These are phyloP conservation scores for Gephyroberyx darwinii DNA, from an alignment of 2,797 vertebrate species.

Conservation along the genomic window DNA sequence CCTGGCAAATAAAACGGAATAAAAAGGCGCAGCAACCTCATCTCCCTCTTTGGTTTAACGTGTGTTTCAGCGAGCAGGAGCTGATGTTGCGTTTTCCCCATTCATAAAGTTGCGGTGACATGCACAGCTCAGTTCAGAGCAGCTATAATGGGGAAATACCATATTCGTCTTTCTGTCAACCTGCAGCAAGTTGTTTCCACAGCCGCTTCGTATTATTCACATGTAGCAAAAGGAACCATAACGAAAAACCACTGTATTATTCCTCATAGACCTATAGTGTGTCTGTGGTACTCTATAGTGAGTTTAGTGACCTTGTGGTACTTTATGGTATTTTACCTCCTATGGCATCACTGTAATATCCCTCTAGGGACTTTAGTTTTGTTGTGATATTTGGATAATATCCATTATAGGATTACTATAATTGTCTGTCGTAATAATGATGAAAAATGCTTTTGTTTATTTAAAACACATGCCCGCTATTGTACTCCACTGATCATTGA, in stretches of 20 bases:
- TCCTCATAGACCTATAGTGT: neutral
- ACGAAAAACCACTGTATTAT: neutral
- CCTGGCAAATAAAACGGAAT: constrained; percentile 19
- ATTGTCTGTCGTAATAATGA: no score
- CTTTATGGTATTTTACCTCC: neutral
- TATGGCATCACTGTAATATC: no score
- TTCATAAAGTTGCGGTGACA: constrained; percentile 73
- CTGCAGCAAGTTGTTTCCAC: neutral
- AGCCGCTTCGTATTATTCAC: neutral
- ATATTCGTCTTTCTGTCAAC: constrained; percentile 14
- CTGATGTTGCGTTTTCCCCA: constrained; percentile 61
- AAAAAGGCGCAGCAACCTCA: neutral
- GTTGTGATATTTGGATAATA: neutral
- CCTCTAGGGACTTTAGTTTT: neutral
- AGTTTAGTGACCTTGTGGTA: neutral
- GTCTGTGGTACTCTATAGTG: neutral
- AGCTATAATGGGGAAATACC: constrained; percentile 26
- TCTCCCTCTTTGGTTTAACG: constrained; percentile 14
- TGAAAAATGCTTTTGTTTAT: neutral
- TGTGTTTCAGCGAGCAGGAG: constrained; percentile 28
- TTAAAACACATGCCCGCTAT: neutral
- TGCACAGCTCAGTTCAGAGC: constrained; percentile 16
- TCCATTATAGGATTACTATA: no score
- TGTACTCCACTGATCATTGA: neutral
- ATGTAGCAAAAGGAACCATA: neutral